Conservation (phyloP, 1,140 invertebrate genomes). For the Drosophila quadrilineata region DNA sequence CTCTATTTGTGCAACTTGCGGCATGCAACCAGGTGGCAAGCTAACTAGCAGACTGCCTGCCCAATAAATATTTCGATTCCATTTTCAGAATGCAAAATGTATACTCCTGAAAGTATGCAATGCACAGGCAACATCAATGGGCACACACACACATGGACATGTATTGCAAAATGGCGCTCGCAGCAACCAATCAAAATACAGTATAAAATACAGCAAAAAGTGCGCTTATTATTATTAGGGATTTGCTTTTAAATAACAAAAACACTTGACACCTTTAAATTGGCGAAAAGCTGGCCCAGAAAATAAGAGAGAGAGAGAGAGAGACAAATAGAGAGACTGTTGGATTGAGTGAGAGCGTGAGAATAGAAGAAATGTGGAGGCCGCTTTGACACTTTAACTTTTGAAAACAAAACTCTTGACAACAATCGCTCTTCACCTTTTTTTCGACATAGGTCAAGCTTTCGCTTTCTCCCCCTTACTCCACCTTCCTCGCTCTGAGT, state of each 20-base stretch:
- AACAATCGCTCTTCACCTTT: neutral
- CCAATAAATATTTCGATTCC: conserved; percentile 23
- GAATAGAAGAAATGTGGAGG: too few relatives aligned
- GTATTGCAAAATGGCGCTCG: neutral
- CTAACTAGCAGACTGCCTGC: too few relatives aligned
- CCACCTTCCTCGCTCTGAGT: too few relatives aligned
- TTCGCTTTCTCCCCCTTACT: too few relatives aligned
- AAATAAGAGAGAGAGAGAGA: too few relatives aligned
- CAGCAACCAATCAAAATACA: neutral
- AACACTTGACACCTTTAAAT: too few relatives aligned
- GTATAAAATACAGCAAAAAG: neutral
- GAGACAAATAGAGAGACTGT: too few relatives aligned
- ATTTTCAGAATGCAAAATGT: conserved; percentile 28
- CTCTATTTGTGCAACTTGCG: neutral
- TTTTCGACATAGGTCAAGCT: neutral
- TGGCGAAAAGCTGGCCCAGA: too few relatives aligned
- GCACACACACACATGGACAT: conserved; percentile 3
- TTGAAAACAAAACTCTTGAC: conserved; percentile 25
- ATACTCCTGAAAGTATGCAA: conserved; percentile 12
- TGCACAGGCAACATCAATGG: conserved; percentile 15
- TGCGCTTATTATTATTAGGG: neutral
- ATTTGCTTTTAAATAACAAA: neutral
- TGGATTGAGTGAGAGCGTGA: too few relatives aligned
- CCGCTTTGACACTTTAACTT: neutral
- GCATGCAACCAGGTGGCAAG: conserved; percentile 9